Percentiles rank a stretch among this genome's conserved stretches.
Conservation (phyloP, 2,888 invertebrate species). For the Standfussiana lucernea region DNA sequence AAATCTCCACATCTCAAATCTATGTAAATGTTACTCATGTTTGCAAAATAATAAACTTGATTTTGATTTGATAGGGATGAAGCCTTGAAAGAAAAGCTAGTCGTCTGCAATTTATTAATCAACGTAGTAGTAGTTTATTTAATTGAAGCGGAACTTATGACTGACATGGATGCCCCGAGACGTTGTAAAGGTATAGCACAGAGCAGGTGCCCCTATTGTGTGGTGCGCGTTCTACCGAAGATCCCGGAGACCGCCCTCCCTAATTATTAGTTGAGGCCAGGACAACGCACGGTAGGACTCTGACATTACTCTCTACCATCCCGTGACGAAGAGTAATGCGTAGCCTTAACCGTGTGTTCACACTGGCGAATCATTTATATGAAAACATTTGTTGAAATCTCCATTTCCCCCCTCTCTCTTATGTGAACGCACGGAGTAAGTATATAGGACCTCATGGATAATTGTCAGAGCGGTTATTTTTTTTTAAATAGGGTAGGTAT, state of each 20-base stretch:
- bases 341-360: neutral
- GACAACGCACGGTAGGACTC: constrained; percentile 10
- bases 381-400: neutral
- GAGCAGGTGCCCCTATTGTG: constrained; percentile 35
- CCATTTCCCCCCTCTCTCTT: neutral
- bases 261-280: constrained; percentile 22
- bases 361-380: neutral
- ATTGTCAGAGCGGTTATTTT: neutral
- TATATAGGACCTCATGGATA: neutral
- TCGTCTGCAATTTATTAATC: neutral
- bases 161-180: neutral
- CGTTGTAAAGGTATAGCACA: constrained; percentile 19
- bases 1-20: neutral
- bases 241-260: constrained; percentile 34
- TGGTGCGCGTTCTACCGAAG: constrained; percentile 46
- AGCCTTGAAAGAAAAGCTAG: neutral
- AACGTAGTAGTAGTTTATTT: neutral
- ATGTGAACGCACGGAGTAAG: too few relatives aligned
- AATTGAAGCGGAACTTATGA: neutral
- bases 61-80: neutral
- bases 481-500: neutral
- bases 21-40: neutral
- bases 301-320: constrained; percentile 13
- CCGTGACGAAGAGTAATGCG: constrained; percentile 24
- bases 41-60: neutral